Base-by-base conservation (phyloP, 1,140 invertebrate genomes). In the Augochlora pura region DNA sequence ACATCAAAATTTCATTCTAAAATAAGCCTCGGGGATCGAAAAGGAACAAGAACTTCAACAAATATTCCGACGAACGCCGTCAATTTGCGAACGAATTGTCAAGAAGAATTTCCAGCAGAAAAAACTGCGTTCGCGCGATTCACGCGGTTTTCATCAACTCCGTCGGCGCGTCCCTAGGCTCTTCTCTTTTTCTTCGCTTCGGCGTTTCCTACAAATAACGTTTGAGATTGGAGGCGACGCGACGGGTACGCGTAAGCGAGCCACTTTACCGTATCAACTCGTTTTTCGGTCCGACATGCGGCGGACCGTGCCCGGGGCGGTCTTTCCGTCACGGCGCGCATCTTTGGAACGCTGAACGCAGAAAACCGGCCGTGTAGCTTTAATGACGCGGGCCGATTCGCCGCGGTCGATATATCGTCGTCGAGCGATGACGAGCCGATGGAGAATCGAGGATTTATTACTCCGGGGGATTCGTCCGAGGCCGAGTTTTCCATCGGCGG, bases 391-490 rank as follows among this genome's bases (percentile, higher is more conserved):
- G 57, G 69, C 63, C 67, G 75, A 79, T 86, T 87, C 75, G 78
- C 67, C 78, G 49, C 77, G 78, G 78, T 84, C 81, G 85, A 86
- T 87, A 87, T 87, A 86, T 86, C 81, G 84, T 76, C 42, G 78
- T 54, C 67, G 69, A n/a, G 77, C 76, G 82, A 81, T 71, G 81
- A 86, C 60, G 81, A 81, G 64, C 57, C 75, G 76, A 78, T 80
- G 77, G 76, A 67, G 76, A 87, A 86, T 86, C 82, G 84, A 76
- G 73, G 70, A 86, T 87, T 86, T 86, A 86, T 87, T 78, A 84
- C 64, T n/a, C n/a, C 1, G 57, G 3, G 46, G 57, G 23, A 77
- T 69, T 70, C 42, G 54, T 70, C 59, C 72, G 32, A 69, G 54
- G 46, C 69, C 59, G 62, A 52, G 39, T 77, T 81, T 74, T 81